Percentiles rank a stretch among this genome's conserved stretches.
Evolutionary conservation across 2,888 invertebrate species (phyloP).

Genomic region (Hymenopus coronatus): DNA sequence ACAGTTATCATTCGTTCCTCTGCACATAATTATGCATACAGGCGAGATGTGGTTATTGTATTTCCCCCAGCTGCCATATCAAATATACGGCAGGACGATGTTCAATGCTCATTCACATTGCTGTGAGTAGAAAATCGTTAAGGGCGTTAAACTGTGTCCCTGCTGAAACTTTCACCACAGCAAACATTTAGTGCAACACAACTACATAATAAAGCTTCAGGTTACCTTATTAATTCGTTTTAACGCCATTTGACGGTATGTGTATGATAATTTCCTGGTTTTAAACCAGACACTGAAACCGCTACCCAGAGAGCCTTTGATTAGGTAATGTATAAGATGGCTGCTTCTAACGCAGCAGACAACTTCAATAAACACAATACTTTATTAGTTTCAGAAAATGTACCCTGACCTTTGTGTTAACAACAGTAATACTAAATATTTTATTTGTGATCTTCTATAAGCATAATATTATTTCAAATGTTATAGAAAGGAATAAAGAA

Average conservation of each 20-base stretch:
- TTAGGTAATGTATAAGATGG: slow-evolving; percentile 74
- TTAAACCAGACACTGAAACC: slow-evolving; percentile 79
- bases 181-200: slow-evolving; percentile 37
- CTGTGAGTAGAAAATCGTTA: slow-evolving; percentile 57
- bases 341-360: slow-evolving; percentile 25
- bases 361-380: background rate
- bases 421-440: background rate
- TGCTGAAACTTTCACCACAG: slow-evolving; percentile 35
- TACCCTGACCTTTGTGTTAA: background rate
- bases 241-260: slow-evolving; percentile 74
- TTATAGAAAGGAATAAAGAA: background rate
- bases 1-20: background rate
- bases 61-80: slow-evolving; percentile 29
- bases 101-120: slow-evolving; percentile 64
- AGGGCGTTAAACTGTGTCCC: slow-evolving; percentile 51
- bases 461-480: background rate
- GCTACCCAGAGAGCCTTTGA: slow-evolving; percentile 77
- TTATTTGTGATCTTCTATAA: background rate
- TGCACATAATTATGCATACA: background rate
- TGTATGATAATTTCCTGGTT: slow-evolving; percentile 59
- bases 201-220: slow-evolving; percentile 27
- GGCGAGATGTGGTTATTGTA: background rate
- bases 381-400: background rate
- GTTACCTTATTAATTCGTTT: slow-evolving; percentile 92
- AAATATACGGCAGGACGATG: slow-evolving; percentile 42